These are phyloP conservation scores for Thalassaphorura encarpata DNA, from an alignment of 1,140 invertebrate species.

Conservation along the genomic window DNA sequence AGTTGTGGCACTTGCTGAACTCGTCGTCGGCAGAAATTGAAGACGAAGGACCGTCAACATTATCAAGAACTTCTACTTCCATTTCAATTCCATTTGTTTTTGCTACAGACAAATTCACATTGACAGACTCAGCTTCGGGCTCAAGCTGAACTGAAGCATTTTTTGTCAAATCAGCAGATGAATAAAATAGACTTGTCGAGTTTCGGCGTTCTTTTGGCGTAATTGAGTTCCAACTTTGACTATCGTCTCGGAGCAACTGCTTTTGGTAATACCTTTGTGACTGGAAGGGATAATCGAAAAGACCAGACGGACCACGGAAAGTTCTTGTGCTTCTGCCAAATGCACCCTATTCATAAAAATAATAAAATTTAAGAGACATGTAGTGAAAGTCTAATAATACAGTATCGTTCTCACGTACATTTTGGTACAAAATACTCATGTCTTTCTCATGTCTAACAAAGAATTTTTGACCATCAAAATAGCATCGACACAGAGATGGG, in stretches of 20 bases:
- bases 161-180: background rate
- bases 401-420: conserved; percentile 23
- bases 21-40: background rate
- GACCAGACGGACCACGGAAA: conserved; percentile 4
- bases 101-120: background rate
- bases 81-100: background rate
- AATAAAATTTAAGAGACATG: background rate
- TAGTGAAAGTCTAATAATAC: background rate
- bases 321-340: conserved; percentile 22
- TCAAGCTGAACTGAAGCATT: background rate
- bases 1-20: background rate
- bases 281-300: background rate
- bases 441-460: conserved; percentile 12
- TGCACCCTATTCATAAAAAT: conserved; percentile 10
- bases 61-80: background rate
- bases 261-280: conserved; percentile 8
- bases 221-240: background rate
- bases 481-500: background rate
- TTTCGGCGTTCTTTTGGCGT: background rate
- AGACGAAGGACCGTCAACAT: background rate
- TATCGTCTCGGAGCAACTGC: background rate
- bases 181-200: background rate
- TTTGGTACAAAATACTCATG: conserved; percentile 23
- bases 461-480: background rate
- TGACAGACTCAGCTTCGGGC: background rate